These are phyloP conservation scores for Meloidogyne exigua DNA, from an alignment of 1,140 invertebrate genomes.

Conservation along the genomic window DNA sequence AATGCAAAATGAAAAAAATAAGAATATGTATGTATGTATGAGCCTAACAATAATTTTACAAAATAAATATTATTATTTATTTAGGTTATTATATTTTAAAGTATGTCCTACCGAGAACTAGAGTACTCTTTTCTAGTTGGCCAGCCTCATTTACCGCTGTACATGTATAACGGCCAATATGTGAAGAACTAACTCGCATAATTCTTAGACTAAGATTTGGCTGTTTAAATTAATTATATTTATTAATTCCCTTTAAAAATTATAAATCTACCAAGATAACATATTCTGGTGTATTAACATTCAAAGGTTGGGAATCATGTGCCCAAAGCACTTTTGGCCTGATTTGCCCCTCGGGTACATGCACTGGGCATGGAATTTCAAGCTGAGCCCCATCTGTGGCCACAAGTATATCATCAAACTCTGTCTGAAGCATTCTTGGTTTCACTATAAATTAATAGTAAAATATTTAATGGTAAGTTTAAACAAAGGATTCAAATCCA, in stretches of 20 bases:
- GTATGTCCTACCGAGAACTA: slow-evolving; percentile 41
- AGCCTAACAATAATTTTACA: too few species aligned
- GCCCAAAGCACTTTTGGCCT: slow-evolving; percentile 61
- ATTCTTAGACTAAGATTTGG: slow-evolving; percentile 66
- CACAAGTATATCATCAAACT: slow-evolving; percentile 24
- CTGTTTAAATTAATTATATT: slow-evolving; percentile 46
- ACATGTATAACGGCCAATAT: slow-evolving; percentile 65
- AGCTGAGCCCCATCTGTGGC: slow-evolving; percentile 42
- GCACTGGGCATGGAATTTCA: slow-evolving; percentile 45
- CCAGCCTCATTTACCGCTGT: slow-evolving; percentile 51
- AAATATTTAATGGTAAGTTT: slow-evolving; percentile 27
- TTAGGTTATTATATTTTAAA: background rate
- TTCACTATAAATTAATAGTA: slow-evolving; percentile 32
- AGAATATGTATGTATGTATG: too few species aligned
- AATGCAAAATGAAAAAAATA: background rate
- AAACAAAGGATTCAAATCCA: slow-evolving; percentile 19
- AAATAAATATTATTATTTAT: too few species aligned
- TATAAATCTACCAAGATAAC: slow-evolving; percentile 58
- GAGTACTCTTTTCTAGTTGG: slow-evolving; percentile 51
- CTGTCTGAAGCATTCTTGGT: slow-evolving; percentile 33
- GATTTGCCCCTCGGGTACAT: slow-evolving; percentile 51
- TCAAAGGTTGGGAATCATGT: slow-evolving; percentile 52
- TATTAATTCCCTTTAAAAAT: background rate
- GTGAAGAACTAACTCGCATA: slow-evolving; percentile 60
- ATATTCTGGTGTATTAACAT: slow-evolving; percentile 61